Evolutionary conservation across 2,113 vertebrate species (phyloP), one percentile per base, ranked within the genome.

Genomic region (Chauna torquata): DNA sequence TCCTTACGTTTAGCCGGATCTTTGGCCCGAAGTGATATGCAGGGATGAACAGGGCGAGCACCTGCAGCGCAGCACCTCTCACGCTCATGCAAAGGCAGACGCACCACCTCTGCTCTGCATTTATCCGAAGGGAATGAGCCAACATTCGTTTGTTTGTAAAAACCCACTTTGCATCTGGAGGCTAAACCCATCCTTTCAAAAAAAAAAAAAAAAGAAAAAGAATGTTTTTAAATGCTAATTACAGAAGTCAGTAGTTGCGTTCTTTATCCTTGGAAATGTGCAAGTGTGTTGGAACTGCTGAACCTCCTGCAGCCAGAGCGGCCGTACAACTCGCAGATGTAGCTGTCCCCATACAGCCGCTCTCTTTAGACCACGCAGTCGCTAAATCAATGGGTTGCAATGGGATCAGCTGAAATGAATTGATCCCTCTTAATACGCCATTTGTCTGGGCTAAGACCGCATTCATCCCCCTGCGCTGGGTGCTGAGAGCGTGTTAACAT

Each of bases 1-100:
- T 78, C 40, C 25, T 38, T 3, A 2, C 2, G 8, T 10, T 70
- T 3, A 45, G 42, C 50, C 57, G 45, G 74, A 17, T 58, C 65
- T 75, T 52, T n/a, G 54, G 76, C 44, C 68, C 45, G 62, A n/a
- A 80, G 90, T 3, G 42, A 36, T 11, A 28, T 45, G 25, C 7
- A 12, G 58, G 50, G 84, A 23, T 14, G 5, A 93, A 8, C 28
- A 3, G 3, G 65, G 70, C 1, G 2, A 65, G 84, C 15, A 23
- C 7, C 15, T 0, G 0, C 15, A 7, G 5, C 0, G 3, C 5
- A 75, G 81, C n/a, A 22, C 3, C 57, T 27, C 59, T 49, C 14
- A 2, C 5, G 61, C 66, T 52, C 44, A 23, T 3, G 30, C 72
- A 38, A 28, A 78, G 42, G 66, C 36, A 32, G 64, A 38, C 17